Evolutionary conservation across 2,113 vertebrate genomes (phyloP).

Genomic region (Alces alces): DNA sequence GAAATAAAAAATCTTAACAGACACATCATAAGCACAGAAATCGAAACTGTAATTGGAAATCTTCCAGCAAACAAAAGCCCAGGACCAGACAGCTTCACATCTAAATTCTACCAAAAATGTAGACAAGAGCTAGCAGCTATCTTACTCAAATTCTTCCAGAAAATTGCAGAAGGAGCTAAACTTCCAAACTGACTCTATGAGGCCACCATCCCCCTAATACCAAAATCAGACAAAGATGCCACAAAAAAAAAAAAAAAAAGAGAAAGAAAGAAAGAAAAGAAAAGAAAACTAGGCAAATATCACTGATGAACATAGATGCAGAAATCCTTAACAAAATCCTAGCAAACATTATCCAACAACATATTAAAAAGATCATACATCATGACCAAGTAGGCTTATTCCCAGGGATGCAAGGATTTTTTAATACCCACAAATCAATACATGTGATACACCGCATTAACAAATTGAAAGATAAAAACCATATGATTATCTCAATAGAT

Average conservation of each 20-base stretch:
- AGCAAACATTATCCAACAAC: neutral
- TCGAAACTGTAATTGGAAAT: neutral
- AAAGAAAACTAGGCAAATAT: neutral
- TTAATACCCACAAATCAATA: accelerated
- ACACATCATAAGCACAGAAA: neutral
- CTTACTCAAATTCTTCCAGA: neutral
- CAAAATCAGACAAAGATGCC: neutral
- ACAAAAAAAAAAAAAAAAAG: neutral
- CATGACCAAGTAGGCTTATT: neutral
- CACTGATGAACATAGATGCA: neutral
- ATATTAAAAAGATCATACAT: neutral
- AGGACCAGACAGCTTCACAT: neutral
- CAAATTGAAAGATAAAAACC: neutral
- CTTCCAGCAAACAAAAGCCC: neutral
- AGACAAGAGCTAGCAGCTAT: neutral
- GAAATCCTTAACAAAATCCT: neutral
- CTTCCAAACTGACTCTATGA: neutral
- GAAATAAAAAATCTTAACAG: neutral
- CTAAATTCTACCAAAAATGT: neutral
- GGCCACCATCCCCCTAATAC: neutral
- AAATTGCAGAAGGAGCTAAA: neutral
- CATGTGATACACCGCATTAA: neutral
- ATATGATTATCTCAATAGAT: neutral
- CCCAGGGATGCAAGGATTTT: neutral
- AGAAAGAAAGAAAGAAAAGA: too few relatives aligned